Conservation (phyloP, 2,113 vertebrate genomes). For the Tor tambroides region DNA sequence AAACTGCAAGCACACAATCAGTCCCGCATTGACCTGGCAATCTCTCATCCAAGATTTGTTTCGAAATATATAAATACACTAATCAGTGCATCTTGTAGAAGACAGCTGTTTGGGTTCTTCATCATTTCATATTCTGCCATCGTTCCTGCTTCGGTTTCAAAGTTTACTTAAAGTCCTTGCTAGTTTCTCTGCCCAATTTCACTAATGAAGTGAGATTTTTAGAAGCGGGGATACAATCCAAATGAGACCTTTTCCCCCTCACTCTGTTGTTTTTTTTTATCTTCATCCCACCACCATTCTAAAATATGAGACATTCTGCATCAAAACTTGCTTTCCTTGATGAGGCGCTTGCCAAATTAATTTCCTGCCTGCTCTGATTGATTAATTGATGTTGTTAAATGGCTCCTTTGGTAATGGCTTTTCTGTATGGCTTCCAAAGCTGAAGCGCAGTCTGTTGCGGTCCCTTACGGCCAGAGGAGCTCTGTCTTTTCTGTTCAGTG, state of each 20-base stretch:
- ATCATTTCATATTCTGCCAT: background rate
- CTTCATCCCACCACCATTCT: background rate
- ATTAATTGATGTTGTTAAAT: slow-evolving; percentile 59
- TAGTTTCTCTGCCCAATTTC: slow-evolving; percentile 19
- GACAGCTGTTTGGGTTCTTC: slow-evolving; percentile 28
- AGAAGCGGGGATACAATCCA: slow-evolving; percentile 49
- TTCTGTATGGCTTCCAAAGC: slow-evolving; percentile 55
- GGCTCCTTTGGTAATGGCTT: slow-evolving; percentile 55
- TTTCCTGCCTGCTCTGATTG: slow-evolving; percentile 48
- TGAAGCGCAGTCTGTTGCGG: slow-evolving; percentile 1
- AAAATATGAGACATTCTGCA: slow-evolving; percentile 21
- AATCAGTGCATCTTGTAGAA: slow-evolving; percentile 28
- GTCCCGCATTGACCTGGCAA: slow-evolving; percentile 24
- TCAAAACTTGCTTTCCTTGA: slow-evolving; percentile 20
- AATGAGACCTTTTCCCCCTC: slow-evolving; percentile 37
- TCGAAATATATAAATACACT: slow-evolving; percentile 24
- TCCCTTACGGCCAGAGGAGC: background rate
- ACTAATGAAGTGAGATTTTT: slow-evolving; percentile 50
- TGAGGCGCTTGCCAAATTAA: slow-evolving; percentile 6
- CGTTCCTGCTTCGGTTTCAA: background rate
- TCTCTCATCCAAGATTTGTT: slow-evolving; percentile 27
- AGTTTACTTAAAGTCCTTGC: slow-evolving; percentile 23
- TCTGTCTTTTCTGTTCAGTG: background rate
- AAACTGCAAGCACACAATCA: slow-evolving; percentile 35
- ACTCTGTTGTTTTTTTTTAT: background rate